Base-by-base conservation (phyloP, 2,888 invertebrate species). In the Tetrapedia diversipes region DNA sequence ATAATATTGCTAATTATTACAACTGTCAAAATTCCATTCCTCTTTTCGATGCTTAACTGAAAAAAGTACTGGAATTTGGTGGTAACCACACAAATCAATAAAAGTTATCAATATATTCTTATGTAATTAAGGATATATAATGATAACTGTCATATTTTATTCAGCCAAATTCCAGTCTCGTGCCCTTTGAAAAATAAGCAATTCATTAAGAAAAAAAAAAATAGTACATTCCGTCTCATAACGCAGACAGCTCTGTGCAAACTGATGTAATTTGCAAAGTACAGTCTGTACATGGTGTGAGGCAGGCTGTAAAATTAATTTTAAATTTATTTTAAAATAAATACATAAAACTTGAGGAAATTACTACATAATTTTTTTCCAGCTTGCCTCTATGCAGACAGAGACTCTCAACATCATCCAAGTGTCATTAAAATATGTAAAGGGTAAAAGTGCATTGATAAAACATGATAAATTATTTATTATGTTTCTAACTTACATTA, bases 111-210 rank as follows among this genome's bases (percentile, higher is more conserved):
- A 39, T 37, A 22, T 27, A 49, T 61, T 51, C 24, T 14, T 29
- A 24, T 59, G 10, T 49, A 68, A 60, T 53, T 51, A 19, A 37
- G 54, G 27, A 54, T 27, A 22, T n/a, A 41, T 59, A 8, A 41
- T 11, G 24, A 47, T 34, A 49, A 49, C 22, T 51, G 45, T 8
- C 66, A 34, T 51, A 54, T n/a, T 51, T 41, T 39, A 54, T 32
- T 70, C 49, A 65, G 73, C 88, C 89, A 90, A 90, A 90, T 87
- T 90, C 89, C 89, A 90, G 88, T 89, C 89, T 89, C 91, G 91
- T 91, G 91, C 91, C 89, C 91, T 91, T 91, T 87, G 88, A 91
- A 91, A 91, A 90, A 91, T 90, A 90, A 91, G 89, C 91, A 90
- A 89, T 91, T 90, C 91, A 77, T 51, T 73, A 73, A 66, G 60